Base-by-base conservation (phyloP, 2,113 vertebrate genomes). In the Australoheros scitulus region DNA sequence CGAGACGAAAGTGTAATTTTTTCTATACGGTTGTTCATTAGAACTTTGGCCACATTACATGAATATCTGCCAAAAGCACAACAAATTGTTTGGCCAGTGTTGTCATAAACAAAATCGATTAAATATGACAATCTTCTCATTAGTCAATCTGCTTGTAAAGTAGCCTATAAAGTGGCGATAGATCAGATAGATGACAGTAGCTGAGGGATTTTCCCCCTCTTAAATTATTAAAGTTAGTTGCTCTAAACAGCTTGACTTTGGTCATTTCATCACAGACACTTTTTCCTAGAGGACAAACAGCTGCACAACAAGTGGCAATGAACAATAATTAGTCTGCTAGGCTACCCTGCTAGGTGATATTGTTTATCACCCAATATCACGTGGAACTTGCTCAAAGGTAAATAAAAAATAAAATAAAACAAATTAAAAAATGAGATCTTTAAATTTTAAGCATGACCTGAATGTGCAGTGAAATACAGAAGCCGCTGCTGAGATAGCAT, bases 71-170 rank as follows among this genome's bases (percentile, higher is more conserved):
- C 24, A 72, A 18, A 18, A 18, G 17, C 50, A 52, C 17, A 7
- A 52, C 4, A 14, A 47, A 47, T 15, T 52, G 14, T 47, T 47
- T 15, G 43, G 43, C 43, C 43, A 47, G 43, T 18, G 17, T 18
- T 18, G 17, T 24, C 47, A 52, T 52, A n/a, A 72, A 55, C 26
- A 55, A 72, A 34, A 72, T 2, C 10, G 55, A 11, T 8, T 11
- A 56, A 56, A 56, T 22, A 34, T 72, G 26, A 50, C 43, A 55
- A 72, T 34, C 68, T 14, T 1, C 52, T 34, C 11, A 34, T 55
- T n/a, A 72, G 24, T 72, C 32, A 72, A 52, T 72, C 11, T 72
- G 47, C 41, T 72, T 72, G 32, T 72, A 32, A 52, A 52, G 47
- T 52, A 72, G 50, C 15, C 6, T 32, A 72, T 20, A 52, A 72